These are phyloP conservation scores for Bombus waltoni DNA, from an alignment of 1,140 invertebrate species.

Conservation along the genomic window DNA sequence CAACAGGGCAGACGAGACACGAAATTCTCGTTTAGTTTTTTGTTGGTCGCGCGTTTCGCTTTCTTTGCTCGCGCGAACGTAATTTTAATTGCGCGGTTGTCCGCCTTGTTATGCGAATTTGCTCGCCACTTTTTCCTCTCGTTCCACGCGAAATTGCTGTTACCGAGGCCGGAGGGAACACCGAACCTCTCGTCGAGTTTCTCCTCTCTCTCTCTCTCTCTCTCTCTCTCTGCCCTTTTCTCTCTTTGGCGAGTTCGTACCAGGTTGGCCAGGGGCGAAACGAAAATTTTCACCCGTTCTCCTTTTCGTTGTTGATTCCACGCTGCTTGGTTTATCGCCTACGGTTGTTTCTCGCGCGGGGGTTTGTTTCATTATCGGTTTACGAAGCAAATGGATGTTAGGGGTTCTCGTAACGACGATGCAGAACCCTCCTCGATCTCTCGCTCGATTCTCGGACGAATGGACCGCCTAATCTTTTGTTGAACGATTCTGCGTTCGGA, in stretches of 20 bases:
- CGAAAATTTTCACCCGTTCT: not conserved
- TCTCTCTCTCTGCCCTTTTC: too few relatives aligned
- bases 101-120: slow-evolving; percentile 47
- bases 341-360: not conserved
- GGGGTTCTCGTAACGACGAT: not conserved
- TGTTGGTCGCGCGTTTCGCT: slow-evolving; percentile 10
- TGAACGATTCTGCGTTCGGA: slow-evolving; percentile 4
- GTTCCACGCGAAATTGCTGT: slow-evolving; percentile 33
- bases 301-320: not conserved
- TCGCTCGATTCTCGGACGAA: not conserved
- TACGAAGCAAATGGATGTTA: slow-evolving; percentile 3
- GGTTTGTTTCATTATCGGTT: slow-evolving; percentile 22
- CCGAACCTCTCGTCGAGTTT: not conserved
- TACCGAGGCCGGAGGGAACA: not conserved
- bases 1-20: too few relatives aligned
- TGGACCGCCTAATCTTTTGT: slow-evolving; percentile 19
- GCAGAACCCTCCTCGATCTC: not conserved
- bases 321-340: not conserved
- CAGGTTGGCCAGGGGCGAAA: not conserved
- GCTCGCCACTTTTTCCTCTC: slow-evolving; percentile 33
- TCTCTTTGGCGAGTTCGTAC: not conserved
- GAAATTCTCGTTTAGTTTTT: slow-evolving; percentile 43
- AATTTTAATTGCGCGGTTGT: slow-evolving; percentile 55
- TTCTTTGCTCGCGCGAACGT: slow-evolving; percentile 42
- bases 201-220: not conserved